Base-by-base conservation (phyloP, 2,888 invertebrate species). In the Timandra comae region DNA sequence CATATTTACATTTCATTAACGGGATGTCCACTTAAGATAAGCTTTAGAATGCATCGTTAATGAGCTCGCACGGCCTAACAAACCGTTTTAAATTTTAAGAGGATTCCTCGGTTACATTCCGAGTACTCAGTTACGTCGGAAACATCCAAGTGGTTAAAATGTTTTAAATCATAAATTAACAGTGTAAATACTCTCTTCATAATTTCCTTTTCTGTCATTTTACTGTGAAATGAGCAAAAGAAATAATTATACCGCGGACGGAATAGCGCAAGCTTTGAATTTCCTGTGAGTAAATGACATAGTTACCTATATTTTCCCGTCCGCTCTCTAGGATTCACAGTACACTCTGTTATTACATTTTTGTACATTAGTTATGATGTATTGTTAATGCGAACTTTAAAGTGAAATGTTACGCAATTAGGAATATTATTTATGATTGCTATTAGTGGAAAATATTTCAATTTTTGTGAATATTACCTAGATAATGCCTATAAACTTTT, bases 211-310 rank as follows among this genome's bases (percentile, higher is more conserved):
- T 12, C 1, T 25, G 22, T 29, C 28, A 33, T 33, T 33, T 12
- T 25, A 7, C 28, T 13, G 7, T 13, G 33, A 29, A 33, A 38
- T 33, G 38, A 30, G 22, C 19, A 33, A 38, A 33, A 38, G 33
- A 30, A 33, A 37, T 37, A 37, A 30, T 38, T 33, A 30, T 27
- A 10, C 27, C 10, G 30, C 10, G 10, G 30, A 33, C 10, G 10
- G 30, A 33, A 38, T 25, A 33, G 30, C 28, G 38, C 33, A 34
- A 32, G 30, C 38, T 33, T 29, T 33, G 32, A 38, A 38, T 33
- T 38, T 38, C 38, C 38, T 33, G 30, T 20, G 12, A 11, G 28
- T 29, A 38, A 29, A 30, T 33, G 38, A 33, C 33, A 37, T 29
- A 38, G 38, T 38, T 33, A 33, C 38, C 33, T 29, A 28, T 30